Evolutionary conservation across 2,113 vertebrate species (phyloP).

Genomic region (Apodemus speciosus): DNA sequence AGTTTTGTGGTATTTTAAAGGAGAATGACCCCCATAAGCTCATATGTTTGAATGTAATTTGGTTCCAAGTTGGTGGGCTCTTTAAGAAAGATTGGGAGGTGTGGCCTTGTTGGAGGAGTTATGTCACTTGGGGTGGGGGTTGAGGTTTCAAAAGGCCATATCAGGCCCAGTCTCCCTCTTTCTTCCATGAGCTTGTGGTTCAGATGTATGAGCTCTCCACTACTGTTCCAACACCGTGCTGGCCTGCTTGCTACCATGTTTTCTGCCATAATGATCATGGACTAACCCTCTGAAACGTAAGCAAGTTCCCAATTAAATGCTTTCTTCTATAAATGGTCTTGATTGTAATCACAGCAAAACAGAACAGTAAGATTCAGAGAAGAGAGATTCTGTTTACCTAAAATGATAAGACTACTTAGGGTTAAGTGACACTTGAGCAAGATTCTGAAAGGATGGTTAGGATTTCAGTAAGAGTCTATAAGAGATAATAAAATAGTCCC

Average conservation of each 20-base stretch:
- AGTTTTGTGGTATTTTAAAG: neutral
- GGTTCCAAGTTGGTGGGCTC: neutral
- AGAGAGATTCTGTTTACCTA: neutral
- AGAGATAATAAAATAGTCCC: neutral
- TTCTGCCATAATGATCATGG: neutral
- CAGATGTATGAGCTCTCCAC: neutral
- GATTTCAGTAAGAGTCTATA: neutral
- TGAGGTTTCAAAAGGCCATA: neutral
- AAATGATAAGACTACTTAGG: neutral
- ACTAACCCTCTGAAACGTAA: neutral
- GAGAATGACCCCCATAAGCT: neutral
- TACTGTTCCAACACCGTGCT: neutral
- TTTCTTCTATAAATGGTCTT: neutral
- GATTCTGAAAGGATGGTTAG: constrained; percentile 15
- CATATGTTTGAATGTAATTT: neutral
- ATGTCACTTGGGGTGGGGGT: neutral
- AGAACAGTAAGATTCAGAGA: neutral
- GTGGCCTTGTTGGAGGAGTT: neutral
- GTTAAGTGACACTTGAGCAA: neutral
- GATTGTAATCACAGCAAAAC: neutral
- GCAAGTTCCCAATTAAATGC: neutral
- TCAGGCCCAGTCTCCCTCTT: neutral
- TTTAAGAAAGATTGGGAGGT: neutral
- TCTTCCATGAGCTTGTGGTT: neutral
- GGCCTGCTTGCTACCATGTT: neutral